Evolutionary conservation across 1,140 invertebrate species (phyloP), one percentile per base, ranked within the genome.

Genomic region (Amyelois transitella): DNA sequence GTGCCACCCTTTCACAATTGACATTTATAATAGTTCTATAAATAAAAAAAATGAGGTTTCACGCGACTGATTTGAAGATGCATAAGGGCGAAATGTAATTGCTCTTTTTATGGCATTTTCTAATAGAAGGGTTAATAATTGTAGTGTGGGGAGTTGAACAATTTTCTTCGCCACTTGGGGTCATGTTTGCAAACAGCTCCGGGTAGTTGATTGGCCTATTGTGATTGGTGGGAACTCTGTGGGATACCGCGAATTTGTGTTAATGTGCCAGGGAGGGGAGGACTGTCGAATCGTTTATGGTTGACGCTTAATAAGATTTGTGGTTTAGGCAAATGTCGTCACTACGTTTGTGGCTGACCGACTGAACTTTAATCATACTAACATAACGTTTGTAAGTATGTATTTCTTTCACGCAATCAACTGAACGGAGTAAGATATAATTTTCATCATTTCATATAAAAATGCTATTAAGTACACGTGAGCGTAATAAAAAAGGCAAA

Each of bases 191-290:
- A 76, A 77, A 78, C 69, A 76, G 51, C 77, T 20, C 60, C 77
- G 76, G 82, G 84, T 72, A 75, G 79, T 60, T 81, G 84, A 86
- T 87, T 86, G 64, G 44, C 43, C 70, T 60, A 78, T 87, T 87
- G 81, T 87, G 47, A 58, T 19, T 18, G 38, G 44, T 57, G 60
- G 54, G 60, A 62, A 57, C 18, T 44, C 18, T 4, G n/a, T 14
- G n/a, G 18, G 19, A n/a, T 56, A 38, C 25, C 17, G n/a, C 12
- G 54, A 51, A 56, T 12, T 66, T 59, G 65, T 62, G 63, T 60
- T 61, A 61, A 14, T n/a, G n/a, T n/a, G n/a, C n/a, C n/a, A n/a
- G 12, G 32, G 44, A 43, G 65, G 43, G 69, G 65, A 67, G 68
- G 65, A 56, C 53, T 60, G n/a, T n/a, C n/a, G 58, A 60, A 60